Percentiles rank a stretch among this genome's conserved stretches.
These are phyloP conservation scores for Malurus cyaneus DNA, from an alignment of 2,113 vertebrate genomes.

Conservation along the genomic window DNA sequence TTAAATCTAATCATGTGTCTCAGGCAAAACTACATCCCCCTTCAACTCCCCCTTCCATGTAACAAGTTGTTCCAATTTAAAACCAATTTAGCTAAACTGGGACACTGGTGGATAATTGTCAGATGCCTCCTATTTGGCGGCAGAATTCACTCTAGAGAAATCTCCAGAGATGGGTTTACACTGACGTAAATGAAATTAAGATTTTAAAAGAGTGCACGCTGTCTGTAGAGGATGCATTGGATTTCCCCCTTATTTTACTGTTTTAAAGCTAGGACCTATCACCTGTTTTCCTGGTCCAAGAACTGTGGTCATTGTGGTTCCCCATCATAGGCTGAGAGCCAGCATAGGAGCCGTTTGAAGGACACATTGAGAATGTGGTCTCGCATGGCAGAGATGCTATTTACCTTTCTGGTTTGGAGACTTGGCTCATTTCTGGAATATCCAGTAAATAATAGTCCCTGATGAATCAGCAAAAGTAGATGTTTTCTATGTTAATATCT, in stretches of 20 bases:
- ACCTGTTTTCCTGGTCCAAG: not conserved
- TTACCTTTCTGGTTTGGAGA: not conserved
- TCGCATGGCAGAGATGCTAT: not conserved
- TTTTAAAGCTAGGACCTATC: not conserved
- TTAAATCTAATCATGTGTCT: conserved; percentile 10
- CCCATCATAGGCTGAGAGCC: not conserved
- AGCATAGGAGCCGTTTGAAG: not conserved
- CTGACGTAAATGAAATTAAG: conserved; percentile 17
- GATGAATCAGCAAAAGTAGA: not conserved
- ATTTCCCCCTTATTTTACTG: not conserved
- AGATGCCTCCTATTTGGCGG: not conserved
- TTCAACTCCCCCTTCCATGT: not conserved
- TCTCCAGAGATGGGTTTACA: not conserved
- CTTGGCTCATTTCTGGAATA: not conserved
- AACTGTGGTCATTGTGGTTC: not conserved
- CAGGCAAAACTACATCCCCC: not conserved
- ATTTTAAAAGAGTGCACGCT: not conserved
- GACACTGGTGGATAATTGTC: conserved; percentile 48
- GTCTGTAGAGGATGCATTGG: not conserved
- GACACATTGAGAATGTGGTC: not conserved
- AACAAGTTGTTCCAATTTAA: conserved; percentile 46
- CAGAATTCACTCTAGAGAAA: conserved; percentile 11
- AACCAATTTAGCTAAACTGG: conserved; percentile 53
- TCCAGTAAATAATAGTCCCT: not conserved
- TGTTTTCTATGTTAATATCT: not conserved